Evolutionary conservation across 2,888 invertebrate species (phyloP).

Genomic region (Trichopria drosophilae): DNA sequence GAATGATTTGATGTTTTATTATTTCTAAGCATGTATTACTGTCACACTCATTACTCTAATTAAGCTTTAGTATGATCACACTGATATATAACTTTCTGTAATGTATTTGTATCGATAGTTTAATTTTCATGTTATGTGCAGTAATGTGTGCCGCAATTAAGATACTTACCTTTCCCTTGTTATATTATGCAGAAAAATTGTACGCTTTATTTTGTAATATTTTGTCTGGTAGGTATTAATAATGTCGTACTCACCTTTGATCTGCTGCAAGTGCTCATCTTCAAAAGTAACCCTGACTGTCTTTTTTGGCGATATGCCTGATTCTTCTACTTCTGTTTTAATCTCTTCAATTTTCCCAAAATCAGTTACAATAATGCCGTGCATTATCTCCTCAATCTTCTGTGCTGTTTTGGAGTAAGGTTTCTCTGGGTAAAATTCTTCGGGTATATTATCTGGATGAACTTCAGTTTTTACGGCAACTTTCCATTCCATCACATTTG

Average conservation of each 20-base stretch:
- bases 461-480: slow-evolving; percentile 57
- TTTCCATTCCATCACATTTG: slow-evolving; percentile 57
- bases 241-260: slow-evolving; percentile 54
- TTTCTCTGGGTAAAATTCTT: slow-evolving; percentile 44
- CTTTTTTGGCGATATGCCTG: slow-evolving; percentile 57
- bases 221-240: too few relatives aligned
- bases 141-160: too few relatives aligned
- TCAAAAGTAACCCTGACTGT: slow-evolving; percentile 55
- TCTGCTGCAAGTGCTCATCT: slow-evolving; percentile 47
- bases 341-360: slow-evolving; percentile 59
- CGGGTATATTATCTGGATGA: slow-evolving; percentile 42
- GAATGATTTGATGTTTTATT: too few relatives aligned
- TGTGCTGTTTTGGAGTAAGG: slow-evolving; percentile 49
- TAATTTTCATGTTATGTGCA: too few relatives aligned
- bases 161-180: too few relatives aligned
- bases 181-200: too few relatives aligned
- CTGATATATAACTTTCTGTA: too few relatives aligned
- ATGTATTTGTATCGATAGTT: too few relatives aligned
- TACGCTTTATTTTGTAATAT: too few relatives aligned
- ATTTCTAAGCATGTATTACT: too few relatives aligned
- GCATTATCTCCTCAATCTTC: slow-evolving; percentile 50
- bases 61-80: too few relatives aligned
- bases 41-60: too few relatives aligned
- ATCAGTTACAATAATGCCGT: slow-evolving; percentile 61
- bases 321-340: slow-evolving; percentile 57